Percentiles rank a stretch among this genome's conserved stretches.
These are phyloP conservation scores for Ailurus styani DNA, from an alignment of 2,113 vertebrate species.

Conservation along the genomic window DNA sequence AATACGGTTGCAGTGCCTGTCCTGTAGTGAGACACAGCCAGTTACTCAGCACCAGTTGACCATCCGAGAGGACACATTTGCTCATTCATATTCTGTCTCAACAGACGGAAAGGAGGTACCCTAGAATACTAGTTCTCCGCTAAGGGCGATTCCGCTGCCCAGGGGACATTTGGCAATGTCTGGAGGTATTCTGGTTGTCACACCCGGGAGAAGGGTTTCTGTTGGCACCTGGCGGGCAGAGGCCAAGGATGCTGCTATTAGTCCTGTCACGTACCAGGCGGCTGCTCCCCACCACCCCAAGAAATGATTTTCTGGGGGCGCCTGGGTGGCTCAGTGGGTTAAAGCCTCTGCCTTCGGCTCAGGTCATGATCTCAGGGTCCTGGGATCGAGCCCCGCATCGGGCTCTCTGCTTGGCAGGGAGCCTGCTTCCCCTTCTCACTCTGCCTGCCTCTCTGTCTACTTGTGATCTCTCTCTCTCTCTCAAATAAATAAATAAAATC, in stretches of 20 bases:
- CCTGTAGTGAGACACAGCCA: not conserved
- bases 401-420: too few species aligned
- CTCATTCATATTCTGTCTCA: not conserved
- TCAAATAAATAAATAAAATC: too few species aligned
- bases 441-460: too few species aligned
- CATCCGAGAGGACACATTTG: not conserved
- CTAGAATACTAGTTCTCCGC: not conserved
- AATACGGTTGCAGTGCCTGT: not conserved
- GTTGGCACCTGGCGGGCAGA: not conserved
- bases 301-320: not conserved
- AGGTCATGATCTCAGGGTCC: too few species aligned
- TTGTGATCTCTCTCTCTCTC: too few species aligned
- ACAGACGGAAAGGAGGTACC: not conserved
- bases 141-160: not conserved
- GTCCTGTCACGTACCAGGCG: not conserved
- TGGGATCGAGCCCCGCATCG: too few species aligned
- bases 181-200: not conserved
- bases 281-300: accelerated
- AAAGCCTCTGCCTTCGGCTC: too few species aligned
- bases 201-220: not conserved
- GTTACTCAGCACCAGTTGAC: conserved; percentile 29
- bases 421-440: too few species aligned
- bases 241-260: too few species aligned
- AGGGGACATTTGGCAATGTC: not conserved
- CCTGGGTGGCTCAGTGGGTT: too few species aligned